Base-by-base conservation (phyloP, 2,113 vertebrate genomes). In the Sphaerodactylus townsendi region DNA sequence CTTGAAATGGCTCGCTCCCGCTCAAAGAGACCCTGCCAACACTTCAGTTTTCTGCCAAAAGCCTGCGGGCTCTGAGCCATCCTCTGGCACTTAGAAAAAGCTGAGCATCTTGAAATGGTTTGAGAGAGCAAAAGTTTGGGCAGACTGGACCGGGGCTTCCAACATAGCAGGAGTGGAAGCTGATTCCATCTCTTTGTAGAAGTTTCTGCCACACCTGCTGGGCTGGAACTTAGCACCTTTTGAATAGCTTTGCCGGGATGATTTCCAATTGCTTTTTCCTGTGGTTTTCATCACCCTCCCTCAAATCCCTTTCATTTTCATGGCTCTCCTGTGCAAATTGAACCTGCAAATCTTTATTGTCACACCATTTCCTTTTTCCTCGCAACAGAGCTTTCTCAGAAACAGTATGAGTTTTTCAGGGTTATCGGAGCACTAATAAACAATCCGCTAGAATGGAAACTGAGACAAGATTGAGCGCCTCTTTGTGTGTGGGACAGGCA, bases 81-180 rank as follows among this genome's bases (percentile, higher is more conserved):
- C 82, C n/a, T 86, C 84, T 62, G 56, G 80, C 62, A 39, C 81
- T 74, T 37, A 62, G 2, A 2, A 74, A 2, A 15, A 28, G 53
- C 71, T 59, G 77, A 84, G 9, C 64, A 11, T 64, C 65, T 0
- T 69, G 68, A 88, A 88, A 86, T 48, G 4, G 13, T 84, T 81
- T 62, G 21, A 73, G 75, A 9, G 23, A 6, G 17, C 0, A 1
- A 25, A 21, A 25, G 1, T 0, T 3, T 30, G 3, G 15, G 3
- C 19, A 10, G 2, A 1, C 21, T 59, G 11, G 2, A 1, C 21
- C 46, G 71, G 30, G 73, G 76, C 35, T 75, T 90, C 68, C 53
- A 56, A 77, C 9, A 4, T 1, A 11, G 46, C 30, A 75, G 81
- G 39, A 50, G 41, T 9, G 23, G n/a, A 2, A 82, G 70, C 13